A percentile compares a stretch with the other conserved stretches of the same genome.
These are phyloP conservation scores for Turritopsis dohrnii DNA, from an alignment of 30 jellyfish, hydroid and myxozoan species.

Conservation along the genomic window DNA sequence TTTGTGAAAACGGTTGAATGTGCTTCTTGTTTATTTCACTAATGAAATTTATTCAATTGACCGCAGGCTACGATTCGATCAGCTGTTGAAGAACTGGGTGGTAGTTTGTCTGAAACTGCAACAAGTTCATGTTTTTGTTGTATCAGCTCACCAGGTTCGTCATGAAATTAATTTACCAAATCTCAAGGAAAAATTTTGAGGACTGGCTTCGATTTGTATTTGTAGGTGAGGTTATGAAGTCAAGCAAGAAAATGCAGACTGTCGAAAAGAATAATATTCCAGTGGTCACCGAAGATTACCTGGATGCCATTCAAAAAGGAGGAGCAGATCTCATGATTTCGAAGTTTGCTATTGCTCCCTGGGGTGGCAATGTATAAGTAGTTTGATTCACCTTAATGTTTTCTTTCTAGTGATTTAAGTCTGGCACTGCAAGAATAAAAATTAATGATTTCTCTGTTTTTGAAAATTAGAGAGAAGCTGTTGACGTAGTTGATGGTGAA, in stretches of 20 bases:
- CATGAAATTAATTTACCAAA: not conserved
- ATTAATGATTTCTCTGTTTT: not conserved
- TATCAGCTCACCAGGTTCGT: slow-evolving; percentile 31
- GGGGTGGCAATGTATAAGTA: slow-evolving; percentile 35
- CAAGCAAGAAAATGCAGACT: slow-evolving; percentile 23
- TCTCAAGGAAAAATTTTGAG: too few relatives aligned
- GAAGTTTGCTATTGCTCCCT: slow-evolving; percentile 34
- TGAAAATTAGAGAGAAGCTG: not conserved
- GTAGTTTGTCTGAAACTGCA: slow-evolving; percentile 14
- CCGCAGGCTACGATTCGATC: slow-evolving; percentile 1
- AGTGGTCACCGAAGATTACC: slow-evolving; percentile 42
- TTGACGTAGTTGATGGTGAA: slow-evolving; percentile 3
- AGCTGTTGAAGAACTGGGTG: slow-evolving; percentile 33
- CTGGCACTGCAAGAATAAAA: not conserved
- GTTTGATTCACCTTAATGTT: not conserved
- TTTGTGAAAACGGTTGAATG: too few relatives aligned
- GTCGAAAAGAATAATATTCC: slow-evolving; percentile 33
- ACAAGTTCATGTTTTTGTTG: slow-evolving; percentile 14
- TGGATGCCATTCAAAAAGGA: slow-evolving; percentile 42
- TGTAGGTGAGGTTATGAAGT: slow-evolving; percentile 29
- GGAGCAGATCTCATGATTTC: slow-evolving; percentile 16
- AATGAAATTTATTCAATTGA: not conserved
- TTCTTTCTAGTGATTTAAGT: not conserved
- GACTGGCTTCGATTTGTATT: not conserved
- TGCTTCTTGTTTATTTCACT: not conserved